These are phyloP conservation scores for Eubasilissa splendida DNA, from an alignment of 2,888 invertebrate species.

Conservation along the genomic window DNA sequence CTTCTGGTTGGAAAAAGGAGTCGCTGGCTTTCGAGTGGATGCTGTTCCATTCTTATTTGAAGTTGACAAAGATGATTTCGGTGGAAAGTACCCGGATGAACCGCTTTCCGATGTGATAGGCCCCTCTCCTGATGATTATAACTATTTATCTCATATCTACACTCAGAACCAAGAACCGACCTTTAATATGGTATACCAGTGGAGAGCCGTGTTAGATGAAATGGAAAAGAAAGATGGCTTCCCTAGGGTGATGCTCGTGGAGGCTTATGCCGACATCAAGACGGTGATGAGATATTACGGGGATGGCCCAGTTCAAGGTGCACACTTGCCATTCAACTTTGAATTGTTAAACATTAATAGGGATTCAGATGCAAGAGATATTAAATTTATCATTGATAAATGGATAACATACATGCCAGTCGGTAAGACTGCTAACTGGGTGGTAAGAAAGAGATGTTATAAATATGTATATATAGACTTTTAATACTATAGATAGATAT, in stretches of 20 bases:
- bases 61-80: constrained; percentile 62
- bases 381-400: constrained; percentile 69
- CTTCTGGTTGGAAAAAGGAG: constrained; percentile 87
- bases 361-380: constrained; percentile 70
- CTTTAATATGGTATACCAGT: constrained; percentile 74
- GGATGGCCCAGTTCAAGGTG: constrained; percentile 68
- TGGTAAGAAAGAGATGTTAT: constrained; percentile 67
- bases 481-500: too few relatives aligned
- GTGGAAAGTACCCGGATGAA: constrained; percentile 71
- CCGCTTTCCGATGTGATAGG: constrained; percentile 67
- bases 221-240: constrained; percentile 62
- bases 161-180: constrained; percentile 73
- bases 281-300: constrained; percentile 75
- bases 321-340: constrained; percentile 80
- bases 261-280: constrained; percentile 73
- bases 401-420: constrained; percentile 75
- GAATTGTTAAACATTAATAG: constrained; percentile 70
- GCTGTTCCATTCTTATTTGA: constrained; percentile 74
- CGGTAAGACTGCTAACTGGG: constrained; percentile 76
- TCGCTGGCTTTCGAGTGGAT: constrained; percentile 90
- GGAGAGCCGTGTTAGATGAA: constrained; percentile 74
- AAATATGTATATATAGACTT: too few relatives aligned
- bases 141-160: constrained; percentile 72
- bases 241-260: constrained; percentile 72
- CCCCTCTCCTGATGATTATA: constrained; percentile 69